Conservation (phyloP, 2,888 invertebrate species). For the Scotopteryx bipunctaria region DNA sequence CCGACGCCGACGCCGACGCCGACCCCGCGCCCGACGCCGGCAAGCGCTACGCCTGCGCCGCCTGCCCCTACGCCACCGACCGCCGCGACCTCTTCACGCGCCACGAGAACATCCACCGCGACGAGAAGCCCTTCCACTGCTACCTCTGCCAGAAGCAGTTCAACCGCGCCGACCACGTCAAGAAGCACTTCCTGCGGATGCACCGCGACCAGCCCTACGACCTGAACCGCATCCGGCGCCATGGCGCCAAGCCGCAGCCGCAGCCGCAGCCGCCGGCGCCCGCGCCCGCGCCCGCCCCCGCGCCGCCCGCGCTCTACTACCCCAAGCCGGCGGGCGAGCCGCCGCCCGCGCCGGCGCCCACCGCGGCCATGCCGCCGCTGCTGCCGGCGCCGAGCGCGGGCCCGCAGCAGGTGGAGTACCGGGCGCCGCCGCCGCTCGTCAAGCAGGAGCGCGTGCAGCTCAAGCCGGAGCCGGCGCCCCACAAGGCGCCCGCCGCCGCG, state of each 20-base stretch:
- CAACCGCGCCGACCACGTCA: conserved; percentile 96
- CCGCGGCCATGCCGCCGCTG: conserved; percentile 38
- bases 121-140: conserved; percentile 97
- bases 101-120: conserved; percentile 96
- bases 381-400: conserved; percentile 39
- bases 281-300: conserved; percentile 31
- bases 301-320: conserved; percentile 60
- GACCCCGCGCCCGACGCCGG: conserved; percentile 45
- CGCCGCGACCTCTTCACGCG: conserved; percentile 94
- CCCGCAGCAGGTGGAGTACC: conserved; percentile 38
- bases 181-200: conserved; percentile 96
- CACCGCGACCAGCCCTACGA: conserved; percentile 95
- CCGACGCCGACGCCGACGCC: conserved; percentile 20
- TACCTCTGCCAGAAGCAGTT: conserved; percentile 96
- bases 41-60: conserved; percentile 93
- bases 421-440: conserved; percentile 45
- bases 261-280: conserved; percentile 60
- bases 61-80: conserved; percentile 96
- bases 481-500: conserved; percentile 44
- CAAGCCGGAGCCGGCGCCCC: conserved; percentile 73
- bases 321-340: conserved; percentile 77
- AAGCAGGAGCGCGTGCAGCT: conserved; percentile 71
- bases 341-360: conserved; percentile 59
- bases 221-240: conserved; percentile 89
- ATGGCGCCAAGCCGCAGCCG: conserved; percentile 83